A percentile compares a stretch with the other conserved stretches of the same genome.
Evolutionary conservation across 1,140 invertebrate species (phyloP).

Genomic region (Drosophila elegans): DNA sequence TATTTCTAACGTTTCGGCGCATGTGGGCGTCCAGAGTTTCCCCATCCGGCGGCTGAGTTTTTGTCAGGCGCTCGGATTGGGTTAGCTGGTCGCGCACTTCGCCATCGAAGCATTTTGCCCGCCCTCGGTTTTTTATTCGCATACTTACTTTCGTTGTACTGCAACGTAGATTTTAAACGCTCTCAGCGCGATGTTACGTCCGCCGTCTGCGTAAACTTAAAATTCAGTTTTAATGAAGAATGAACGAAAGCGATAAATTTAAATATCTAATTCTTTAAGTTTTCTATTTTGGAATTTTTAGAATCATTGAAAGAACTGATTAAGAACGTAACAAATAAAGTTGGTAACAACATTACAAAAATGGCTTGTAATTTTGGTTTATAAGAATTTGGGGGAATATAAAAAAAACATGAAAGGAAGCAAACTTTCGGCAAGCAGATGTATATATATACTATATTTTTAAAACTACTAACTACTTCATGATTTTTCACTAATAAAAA

Average conservation of each 20-base stretch:
- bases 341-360: slow-evolving; percentile 81
- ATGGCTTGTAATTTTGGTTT: background rate
- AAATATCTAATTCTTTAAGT: slow-evolving; percentile 74
- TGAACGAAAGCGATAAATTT: slow-evolving; percentile 68
- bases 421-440: too few species aligned
- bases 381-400: background rate
- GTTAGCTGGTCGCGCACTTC: slow-evolving; percentile 34
- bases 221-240: slow-evolving; percentile 78
- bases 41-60: slow-evolving; percentile 59
- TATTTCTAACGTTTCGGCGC: slow-evolving; percentile 49
- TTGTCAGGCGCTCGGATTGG: slow-evolving; percentile 49
- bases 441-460: too few species aligned
- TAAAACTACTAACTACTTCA: too few species aligned
- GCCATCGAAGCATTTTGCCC: slow-evolving; percentile 48
- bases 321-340: slow-evolving; percentile 83
- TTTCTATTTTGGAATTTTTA: slow-evolving; percentile 79
- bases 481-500: too few species aligned
- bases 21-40: slow-evolving; percentile 35
- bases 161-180: slow-evolving; percentile 39
- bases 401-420: background rate
- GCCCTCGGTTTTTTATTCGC: slow-evolving; percentile 47
- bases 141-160: slow-evolving; percentile 51
- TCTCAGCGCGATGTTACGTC: slow-evolving; percentile 36
- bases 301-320: slow-evolving; percentile 83
- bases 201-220: slow-evolving; percentile 43